Conservation (phyloP, 2,797 vertebrate species). For the Geotria australis region DNA sequence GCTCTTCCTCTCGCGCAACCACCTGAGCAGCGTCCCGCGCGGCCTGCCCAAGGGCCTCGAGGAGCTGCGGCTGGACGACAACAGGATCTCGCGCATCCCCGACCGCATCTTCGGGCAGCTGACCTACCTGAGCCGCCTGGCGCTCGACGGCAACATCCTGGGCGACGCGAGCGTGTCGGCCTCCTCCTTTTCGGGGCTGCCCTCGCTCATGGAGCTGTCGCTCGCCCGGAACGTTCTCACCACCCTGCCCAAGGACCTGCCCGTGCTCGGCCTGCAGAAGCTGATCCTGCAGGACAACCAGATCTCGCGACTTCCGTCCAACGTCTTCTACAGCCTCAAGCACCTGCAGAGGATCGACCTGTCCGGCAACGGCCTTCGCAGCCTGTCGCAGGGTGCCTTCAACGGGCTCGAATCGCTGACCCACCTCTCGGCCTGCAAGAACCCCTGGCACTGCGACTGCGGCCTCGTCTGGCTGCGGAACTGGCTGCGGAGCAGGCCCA, state of each 20-base stretch:
- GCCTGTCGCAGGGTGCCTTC: constrained; percentile 78
- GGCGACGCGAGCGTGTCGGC: constrained; percentile 81
- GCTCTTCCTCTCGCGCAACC: constrained; percentile 91
- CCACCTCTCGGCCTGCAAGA: constrained; percentile 81
- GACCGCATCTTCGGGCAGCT: constrained; percentile 82
- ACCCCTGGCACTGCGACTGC: constrained; percentile 92
- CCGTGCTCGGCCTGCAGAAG: constrained; percentile 61
- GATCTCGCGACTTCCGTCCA: constrained; percentile 60
- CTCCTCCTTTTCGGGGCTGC: constrained; percentile 66
- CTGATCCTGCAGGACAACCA: constrained; percentile 97
- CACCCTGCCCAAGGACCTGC: constrained; percentile 64
- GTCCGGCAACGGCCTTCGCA: constrained; percentile 91
- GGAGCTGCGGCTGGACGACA: constrained; percentile 92
- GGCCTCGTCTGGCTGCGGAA: constrained; percentile 97
- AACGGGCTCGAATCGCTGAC: constrained; percentile 97
- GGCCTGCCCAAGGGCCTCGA: constrained; percentile 89
- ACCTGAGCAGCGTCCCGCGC: constrained; percentile 83
- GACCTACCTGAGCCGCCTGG: constrained; percentile 78
- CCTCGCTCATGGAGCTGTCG: constrained; percentile 85
- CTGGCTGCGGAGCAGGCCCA: constrained; percentile 66
- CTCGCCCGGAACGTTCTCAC: constrained; percentile 78
- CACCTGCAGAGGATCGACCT: constrained; percentile 66
- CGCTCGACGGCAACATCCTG: constrained; percentile 88
- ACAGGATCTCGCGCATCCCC: constrained; percentile 90
- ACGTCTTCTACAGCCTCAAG: constrained; percentile 54